Base-by-base conservation (phyloP, 2,797 vertebrate species). In the Galago senegalensis region DNA sequence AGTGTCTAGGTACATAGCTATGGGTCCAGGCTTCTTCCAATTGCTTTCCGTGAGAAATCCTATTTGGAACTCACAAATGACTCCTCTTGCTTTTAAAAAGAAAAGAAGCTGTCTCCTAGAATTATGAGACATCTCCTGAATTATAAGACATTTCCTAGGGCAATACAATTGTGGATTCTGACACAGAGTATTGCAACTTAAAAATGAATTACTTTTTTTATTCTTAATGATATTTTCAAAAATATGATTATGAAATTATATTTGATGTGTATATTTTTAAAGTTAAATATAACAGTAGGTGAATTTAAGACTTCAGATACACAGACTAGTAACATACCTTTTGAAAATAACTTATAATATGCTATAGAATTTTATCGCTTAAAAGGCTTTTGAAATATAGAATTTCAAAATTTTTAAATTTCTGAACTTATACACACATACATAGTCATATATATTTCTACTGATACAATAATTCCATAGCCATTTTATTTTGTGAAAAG, bases 341-440 rank as follows among this genome's bases (percentile, higher is more conserved):
- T 70, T 37, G 40, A 83, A 97, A 93, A 87, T 7, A 86, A 86
- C 87, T 29, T 94, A 56, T 82, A 87, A 11, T 70, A n/a, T 82
- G 58, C 65, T 87, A 27, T 77, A 92, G n/a, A 89, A 83, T 73
- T 80, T 84, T 60, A 61, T 76, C 29, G n/a, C 90, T 82, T 86
- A 82, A 75, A 89, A 34, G 2, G 13, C 20, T 82, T 96, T 90
- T 11, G 75, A 85, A 89, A 75, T 53, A 60, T 76, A n/a, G 2
- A 80, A 76, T 93, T 92, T 88, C n/a, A 27, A 91, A 27, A 89
- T 83, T 94, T 96, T 90, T 86, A 87, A 80, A 67, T 79, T 83
- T 96, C 75, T 93, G 58, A 89, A 84, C 73, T 95, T 94, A 95
- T 90, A 70, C 4, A 72, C 46, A 43, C 63, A 76, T 16, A 76